phyloP scores from a whole-genome alignment of 2,888 invertebrate genomes.

The Ochropleura leucogaster region DNA sequence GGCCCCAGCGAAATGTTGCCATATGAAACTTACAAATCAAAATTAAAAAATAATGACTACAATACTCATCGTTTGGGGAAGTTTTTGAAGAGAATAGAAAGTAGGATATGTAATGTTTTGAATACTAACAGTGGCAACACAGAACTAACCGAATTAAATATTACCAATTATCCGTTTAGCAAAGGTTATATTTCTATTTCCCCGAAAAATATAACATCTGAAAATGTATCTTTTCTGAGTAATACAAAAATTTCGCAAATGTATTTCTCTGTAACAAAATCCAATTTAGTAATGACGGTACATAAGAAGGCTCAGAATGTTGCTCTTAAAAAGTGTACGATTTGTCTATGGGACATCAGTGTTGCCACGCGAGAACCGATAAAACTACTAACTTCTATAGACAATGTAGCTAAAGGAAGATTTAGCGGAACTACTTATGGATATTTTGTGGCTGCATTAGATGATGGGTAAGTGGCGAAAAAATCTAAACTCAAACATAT shows the following conservation, averaged over 20 bases:
- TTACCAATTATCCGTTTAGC: slow-evolving; percentile 80
- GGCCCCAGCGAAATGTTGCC: slow-evolving; percentile 81
- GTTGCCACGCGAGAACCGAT: slow-evolving; percentile 78
- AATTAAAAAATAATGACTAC: slow-evolving; percentile 77
- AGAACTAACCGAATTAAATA: slow-evolving; percentile 72
- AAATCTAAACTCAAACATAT: background rate
- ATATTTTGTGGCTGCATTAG: slow-evolving; percentile 81
- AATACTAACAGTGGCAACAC: slow-evolving; percentile 75
- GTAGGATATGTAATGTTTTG: slow-evolving; percentile 77
- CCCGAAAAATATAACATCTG: slow-evolving; percentile 68
- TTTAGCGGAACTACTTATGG: slow-evolving; percentile 81
- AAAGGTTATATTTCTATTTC: slow-evolving; percentile 78
- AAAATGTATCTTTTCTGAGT: slow-evolving; percentile 72
- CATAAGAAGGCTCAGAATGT: slow-evolving; percentile 72
- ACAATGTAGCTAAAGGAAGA: slow-evolving; percentile 78
- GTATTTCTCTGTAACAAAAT: slow-evolving; percentile 79
- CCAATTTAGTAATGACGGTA: slow-evolving; percentile 79
- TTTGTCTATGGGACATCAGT: slow-evolving; percentile 85
- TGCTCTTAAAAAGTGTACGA: slow-evolving; percentile 70
- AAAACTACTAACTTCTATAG: slow-evolving; percentile 81
- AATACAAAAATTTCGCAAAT: slow-evolving; percentile 74
- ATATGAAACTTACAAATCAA: slow-evolving; percentile 77
- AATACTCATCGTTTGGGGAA: slow-evolving; percentile 75
- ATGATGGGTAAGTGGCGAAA: slow-evolving; percentile 80
- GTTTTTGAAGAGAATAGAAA: slow-evolving; percentile 82